Conservation (phyloP, 2,113 vertebrate genomes). For the Lamprotornis superbus region DNA sequence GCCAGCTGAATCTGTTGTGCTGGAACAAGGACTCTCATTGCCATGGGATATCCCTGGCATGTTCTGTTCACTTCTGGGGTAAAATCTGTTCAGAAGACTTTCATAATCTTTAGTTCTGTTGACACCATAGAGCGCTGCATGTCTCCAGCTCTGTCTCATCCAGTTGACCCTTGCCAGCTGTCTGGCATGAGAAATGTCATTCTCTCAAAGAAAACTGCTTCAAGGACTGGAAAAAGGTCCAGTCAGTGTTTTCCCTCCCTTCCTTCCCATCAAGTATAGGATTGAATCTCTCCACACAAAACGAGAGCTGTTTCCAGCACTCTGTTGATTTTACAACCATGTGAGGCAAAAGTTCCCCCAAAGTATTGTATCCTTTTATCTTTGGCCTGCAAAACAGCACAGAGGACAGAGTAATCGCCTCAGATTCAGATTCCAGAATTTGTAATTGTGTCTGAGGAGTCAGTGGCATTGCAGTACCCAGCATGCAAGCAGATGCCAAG, state of each 20-base stretch:
- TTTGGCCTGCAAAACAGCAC: background rate
- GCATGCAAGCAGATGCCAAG: background rate
- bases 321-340: background rate
- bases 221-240: background rate
- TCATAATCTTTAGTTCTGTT: background rate
- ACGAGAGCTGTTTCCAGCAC: background rate
- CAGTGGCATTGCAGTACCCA: background rate
- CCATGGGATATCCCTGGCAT: accelerated
- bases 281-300: background rate
- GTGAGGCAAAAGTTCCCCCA: background rate
- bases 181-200: background rate
- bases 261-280: background rate
- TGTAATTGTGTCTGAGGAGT: background rate
- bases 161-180: background rate
- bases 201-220: background rate
- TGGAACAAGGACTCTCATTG: background rate
- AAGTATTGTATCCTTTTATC: background rate
- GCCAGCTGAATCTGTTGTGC: background rate
- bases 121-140: background rate
- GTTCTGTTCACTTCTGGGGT: background rate
- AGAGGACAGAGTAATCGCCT: background rate
- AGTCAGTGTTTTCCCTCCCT: background rate
- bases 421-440: background rate
- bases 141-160: background rate
- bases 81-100: background rate